phyloP scores from a whole-genome alignment of 2,797 vertebrate genomes.

The Aselliscus stoliczkanus region DNA sequence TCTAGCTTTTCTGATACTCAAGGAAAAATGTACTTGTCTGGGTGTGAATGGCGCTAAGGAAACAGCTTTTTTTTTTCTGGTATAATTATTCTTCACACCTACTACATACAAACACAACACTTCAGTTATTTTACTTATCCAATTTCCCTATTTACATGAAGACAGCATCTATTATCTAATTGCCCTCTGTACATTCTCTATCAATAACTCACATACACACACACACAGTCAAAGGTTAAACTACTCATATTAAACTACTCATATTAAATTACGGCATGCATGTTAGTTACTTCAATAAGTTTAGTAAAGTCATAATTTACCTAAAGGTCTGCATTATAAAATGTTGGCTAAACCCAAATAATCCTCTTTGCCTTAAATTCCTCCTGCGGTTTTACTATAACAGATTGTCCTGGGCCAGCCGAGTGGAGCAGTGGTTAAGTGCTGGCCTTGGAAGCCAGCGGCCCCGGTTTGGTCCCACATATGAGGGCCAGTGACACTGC shows the following conservation, averaged over 20 bases:
- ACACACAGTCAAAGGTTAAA: background rate
- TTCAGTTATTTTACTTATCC: background rate
- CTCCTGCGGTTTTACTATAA: background rate
- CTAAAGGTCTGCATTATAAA: background rate
- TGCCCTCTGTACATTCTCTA: background rate
- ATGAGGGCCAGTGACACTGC: too few species aligned
- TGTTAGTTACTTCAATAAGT: background rate
- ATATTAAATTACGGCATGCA: background rate
- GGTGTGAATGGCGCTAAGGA: background rate
- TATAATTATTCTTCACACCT: background rate
- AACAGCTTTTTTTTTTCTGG: background rate
- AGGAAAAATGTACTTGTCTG: background rate
- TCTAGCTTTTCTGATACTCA: background rate
- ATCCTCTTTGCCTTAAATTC: background rate
- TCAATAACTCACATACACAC: background rate
- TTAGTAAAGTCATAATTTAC: background rate
- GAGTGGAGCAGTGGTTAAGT: too few species aligned
- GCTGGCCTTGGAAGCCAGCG: too few species aligned
- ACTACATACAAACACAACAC: background rate
- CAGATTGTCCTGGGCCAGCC: background rate
- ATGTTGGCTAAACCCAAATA: background rate
- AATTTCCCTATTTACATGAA: background rate
- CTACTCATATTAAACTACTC: background rate
- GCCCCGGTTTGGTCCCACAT: too few species aligned
- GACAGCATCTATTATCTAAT: background rate